Percentiles rank a stretch among this genome's conserved stretches.
Conservation (phyloP, 2,113 vertebrate species). For the Coptodon bakossiorum region DNA sequence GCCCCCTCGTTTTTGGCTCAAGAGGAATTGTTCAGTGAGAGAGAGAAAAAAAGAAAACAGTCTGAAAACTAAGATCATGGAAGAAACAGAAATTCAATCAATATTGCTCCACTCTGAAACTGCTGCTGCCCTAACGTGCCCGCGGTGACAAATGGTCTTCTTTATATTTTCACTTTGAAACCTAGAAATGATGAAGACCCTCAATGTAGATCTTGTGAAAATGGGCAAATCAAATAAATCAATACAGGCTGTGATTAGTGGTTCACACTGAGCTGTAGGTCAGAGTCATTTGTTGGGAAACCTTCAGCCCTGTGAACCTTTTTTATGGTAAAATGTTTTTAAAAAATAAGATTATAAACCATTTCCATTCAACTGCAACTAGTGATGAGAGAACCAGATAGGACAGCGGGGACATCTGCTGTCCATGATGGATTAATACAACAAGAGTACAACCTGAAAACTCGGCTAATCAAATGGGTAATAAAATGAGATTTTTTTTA, state of each 20-base stretch:
- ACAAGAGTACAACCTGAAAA: background rate
- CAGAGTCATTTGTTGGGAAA: background rate
- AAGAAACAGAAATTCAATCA: constrained; percentile 22
- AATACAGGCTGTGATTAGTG: background rate
- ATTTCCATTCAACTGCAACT: background rate
- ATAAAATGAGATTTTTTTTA: background rate
- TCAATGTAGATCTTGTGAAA: background rate
- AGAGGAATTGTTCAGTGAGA: constrained; percentile 11
- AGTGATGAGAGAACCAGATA: background rate
- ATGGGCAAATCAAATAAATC: background rate
- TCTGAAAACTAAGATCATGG: constrained; percentile 22
- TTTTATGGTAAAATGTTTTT: background rate
- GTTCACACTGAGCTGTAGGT: background rate
- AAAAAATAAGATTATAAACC: background rate
- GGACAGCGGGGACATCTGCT: constrained; percentile 44
- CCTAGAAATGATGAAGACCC: background rate
- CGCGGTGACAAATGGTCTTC: constrained; percentile 8
- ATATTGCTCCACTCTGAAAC: background rate
- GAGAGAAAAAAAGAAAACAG: constrained; percentile 2
- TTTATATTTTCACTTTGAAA: background rate
- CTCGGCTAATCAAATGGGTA: background rate
- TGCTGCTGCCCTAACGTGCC: background rate
- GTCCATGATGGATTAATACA: constrained; percentile 31
- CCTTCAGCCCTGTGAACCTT: background rate
- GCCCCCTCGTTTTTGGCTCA: background rate